Evolutionary conservation across 2,797 vertebrate genomes (phyloP).

Genomic region (Ambastaia sidthimunki): DNA sequence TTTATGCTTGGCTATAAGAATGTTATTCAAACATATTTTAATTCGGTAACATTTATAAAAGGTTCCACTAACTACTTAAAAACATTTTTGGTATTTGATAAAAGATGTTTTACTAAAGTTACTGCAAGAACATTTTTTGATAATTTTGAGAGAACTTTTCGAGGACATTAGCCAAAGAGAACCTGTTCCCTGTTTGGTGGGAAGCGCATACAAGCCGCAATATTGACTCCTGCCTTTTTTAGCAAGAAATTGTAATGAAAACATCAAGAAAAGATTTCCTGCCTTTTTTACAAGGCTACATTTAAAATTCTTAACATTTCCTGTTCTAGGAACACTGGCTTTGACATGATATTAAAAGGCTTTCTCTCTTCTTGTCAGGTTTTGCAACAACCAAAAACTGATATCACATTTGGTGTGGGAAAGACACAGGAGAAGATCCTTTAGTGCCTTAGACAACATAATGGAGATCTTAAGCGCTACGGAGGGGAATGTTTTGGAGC

Average conservation of each 20-base stretch:
- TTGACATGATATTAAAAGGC: slow-evolving; percentile 59
- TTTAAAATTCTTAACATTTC: slow-evolving; percentile 54
- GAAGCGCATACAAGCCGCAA: background rate
- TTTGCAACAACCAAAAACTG: slow-evolving; percentile 60
- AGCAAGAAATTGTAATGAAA: slow-evolving; percentile 40
- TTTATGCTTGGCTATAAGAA: no score
- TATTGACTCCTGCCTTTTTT: slow-evolving; percentile 46
- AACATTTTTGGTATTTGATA: no score
- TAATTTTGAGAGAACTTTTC: no score
- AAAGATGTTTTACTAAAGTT: no score
- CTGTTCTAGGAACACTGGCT: slow-evolving; percentile 42
- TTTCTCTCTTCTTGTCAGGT: slow-evolving; percentile 66
- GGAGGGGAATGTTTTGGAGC: slow-evolving; percentile 69
- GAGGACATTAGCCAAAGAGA: no score
- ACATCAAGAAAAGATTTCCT: slow-evolving; percentile 45
- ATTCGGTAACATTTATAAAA: no score
- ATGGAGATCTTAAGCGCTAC: slow-evolving; percentile 75
- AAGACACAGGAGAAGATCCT: slow-evolving; percentile 68
- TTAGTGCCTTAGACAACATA: slow-evolving; percentile 68
- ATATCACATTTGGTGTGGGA: slow-evolving; percentile 68
- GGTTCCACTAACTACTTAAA: no score
- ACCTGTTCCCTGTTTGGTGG: no score
- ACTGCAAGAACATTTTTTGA: no score
- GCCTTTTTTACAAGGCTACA: slow-evolving; percentile 41
- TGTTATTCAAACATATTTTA: no score